Percentiles rank a stretch among this genome's conserved stretches.
phyloP scores from a whole-genome alignment of 2,113 vertebrate species.

The Lophius piscatorius region DNA sequence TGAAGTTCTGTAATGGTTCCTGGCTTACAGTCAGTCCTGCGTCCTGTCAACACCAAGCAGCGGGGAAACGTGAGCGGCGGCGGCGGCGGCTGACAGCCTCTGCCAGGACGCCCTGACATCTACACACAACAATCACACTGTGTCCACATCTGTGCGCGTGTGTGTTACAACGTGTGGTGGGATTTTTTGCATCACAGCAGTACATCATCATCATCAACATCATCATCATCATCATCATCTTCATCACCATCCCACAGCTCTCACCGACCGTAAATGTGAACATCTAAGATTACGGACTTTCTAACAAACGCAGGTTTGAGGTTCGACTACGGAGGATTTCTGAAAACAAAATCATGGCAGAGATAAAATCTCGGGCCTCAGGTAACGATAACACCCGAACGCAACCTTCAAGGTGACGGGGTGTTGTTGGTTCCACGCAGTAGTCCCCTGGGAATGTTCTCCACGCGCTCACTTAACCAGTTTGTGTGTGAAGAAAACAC shows the following conservation, averaged over 20 bases:
- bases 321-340: too few relatives aligned
- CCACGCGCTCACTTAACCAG: too few relatives aligned
- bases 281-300: neutral
- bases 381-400: too few relatives aligned
- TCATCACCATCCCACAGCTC: neutral
- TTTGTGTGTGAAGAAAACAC: too few relatives aligned
- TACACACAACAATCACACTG: slow-evolving; percentile 31
- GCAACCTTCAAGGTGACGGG: too few relatives aligned
- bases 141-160: slow-evolving; percentile 31
- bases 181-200: neutral
- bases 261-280: slow-evolving; percentile 1
- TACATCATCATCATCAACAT: neutral
- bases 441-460: too few relatives aligned
- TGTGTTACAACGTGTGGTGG: neutral
- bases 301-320: too few relatives aligned
- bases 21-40: slow-evolving; percentile 40
- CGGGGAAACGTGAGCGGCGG: slow-evolving; percentile 31
- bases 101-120: slow-evolving; percentile 10
- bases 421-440: too few relatives aligned
- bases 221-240: neutral
- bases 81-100: slow-evolving; percentile 3
- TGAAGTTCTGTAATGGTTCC: too few relatives aligned
- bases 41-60: slow-evolving; percentile 47
- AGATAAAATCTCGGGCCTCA: too few relatives aligned
- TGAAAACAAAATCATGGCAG: too few relatives aligned